Base-by-base conservation (phyloP, 2,888 invertebrate genomes). In the Heteromurus nitidus region DNA sequence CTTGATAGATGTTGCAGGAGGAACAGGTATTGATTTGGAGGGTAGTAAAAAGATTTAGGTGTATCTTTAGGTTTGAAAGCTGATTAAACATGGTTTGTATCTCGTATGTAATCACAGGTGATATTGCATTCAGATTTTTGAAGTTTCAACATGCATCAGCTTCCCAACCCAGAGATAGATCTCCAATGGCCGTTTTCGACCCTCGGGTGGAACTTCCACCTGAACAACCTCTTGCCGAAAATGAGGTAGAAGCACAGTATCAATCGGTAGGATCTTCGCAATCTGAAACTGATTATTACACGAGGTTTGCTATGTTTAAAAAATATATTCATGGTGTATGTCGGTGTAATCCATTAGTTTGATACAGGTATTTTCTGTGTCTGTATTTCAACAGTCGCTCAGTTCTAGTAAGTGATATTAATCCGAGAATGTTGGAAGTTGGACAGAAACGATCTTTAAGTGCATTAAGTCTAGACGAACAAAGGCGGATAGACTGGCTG, bases 1-100 rank as follows among this genome's bases (percentile, higher is more conserved):
- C 85, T 90, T 98, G 3, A 89, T 99, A 18, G 99, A 99, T 90
- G 96, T 98, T 88, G 99, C 99, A 62, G 99, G 99, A n/a, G 99
- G 99, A 28, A 99, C 97, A 86, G 96, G 95, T 94, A 88, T n/a
- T n/a, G n/a, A n/a, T n/a, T n/a, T n/a, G n/a, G n/a, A n/a, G n/a
- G n/a, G 88, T 82, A 31, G 69, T 13, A 64, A 60, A 31, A n/a
- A 24, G 0, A 60, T n/a, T 16, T 18, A 74, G 24, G 18, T 60
- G 36, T 31, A 20, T 9, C 36, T 5, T 36, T 36, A 36, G 36
- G 36, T 36, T 5, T n/a, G n/a, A n/a, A n/a, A n/a, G n/a, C n/a
- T n/a, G n/a, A n/a, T n/a, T n/a, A n/a, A n/a, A n/a, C n/a, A n/a
- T n/a, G n/a, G n/a, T n/a, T n/a, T n/a, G n/a, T n/a, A n/a, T n/a